Evolutionary conservation across 2,113 vertebrate genomes (phyloP), one percentile per base, ranked within the genome.

Genomic region (Forbesichthys agassizii): DNA sequence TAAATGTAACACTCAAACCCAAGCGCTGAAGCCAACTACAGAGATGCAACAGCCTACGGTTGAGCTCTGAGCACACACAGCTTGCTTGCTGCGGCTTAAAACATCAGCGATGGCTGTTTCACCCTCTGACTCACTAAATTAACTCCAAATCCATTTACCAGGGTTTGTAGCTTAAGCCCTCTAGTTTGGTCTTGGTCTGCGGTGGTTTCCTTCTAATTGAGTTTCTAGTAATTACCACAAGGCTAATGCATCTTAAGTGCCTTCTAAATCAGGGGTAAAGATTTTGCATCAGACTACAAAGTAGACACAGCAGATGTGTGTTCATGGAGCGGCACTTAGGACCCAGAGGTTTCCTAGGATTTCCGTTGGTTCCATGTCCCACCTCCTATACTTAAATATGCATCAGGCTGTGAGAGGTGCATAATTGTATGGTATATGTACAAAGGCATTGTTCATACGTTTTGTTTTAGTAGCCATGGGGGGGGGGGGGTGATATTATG

Each of bases 181-280:
- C 68, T 79, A 84, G 84, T 89, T 87, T 88, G 84, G 85, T 85
- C 77, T 75, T 74, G 75, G 78, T 88, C 86, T 90, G 89, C 80
- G 83, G 88, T 79, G 77, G 80, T 85, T 91, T 89, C 80, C 87
- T 42, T 82, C 78, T 91, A 92, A 92, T 92, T 89, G 85, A 91
- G 90, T 91, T 92, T 90, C 83, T 88, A 83, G 88, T 91, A 92
- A 91, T 92, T 93, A 90, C 86, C 87, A 81, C 77, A 73, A 79
- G 81, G 84, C 87, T 91, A 92, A 91, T 91, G 91, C 87, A 89
- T 90, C 88, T 88, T 89, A 90, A 91, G 89, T 71, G 85, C 78
- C 86, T 83, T 89, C 77, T 90, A 92, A 93, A 92, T 93, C 89
- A 89, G 82, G 81, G 76, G 73, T 90, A 91, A 90, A 88, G 86